A percentile compares a stretch with the other conserved stretches of the same genome.
These are phyloP conservation scores for Neuroterus valhalla DNA, from an alignment of 1,140 invertebrate genomes.

Conservation along the genomic window DNA sequence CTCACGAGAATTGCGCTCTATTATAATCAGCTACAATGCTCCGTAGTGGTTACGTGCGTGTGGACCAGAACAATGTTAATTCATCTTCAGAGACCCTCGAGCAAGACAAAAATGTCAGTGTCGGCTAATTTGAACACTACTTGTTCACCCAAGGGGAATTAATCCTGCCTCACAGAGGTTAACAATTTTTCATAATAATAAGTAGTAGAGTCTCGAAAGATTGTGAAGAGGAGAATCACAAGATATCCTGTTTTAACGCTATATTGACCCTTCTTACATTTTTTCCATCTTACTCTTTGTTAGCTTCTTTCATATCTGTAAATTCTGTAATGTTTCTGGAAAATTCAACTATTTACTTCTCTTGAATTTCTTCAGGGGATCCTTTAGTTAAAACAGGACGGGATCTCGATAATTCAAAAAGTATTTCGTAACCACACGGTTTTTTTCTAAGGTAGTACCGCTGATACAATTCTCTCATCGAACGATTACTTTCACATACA, in stretches of 20 bases:
- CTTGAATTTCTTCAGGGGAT: constrained; percentile 34
- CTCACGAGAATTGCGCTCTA: constrained; percentile 13
- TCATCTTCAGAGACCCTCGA: background rate
- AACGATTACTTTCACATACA: constrained; percentile 42
- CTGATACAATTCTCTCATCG: constrained; percentile 39
- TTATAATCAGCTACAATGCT: constrained; percentile 30
- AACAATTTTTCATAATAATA: background rate
- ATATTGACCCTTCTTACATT: background rate
- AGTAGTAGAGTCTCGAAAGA: background rate
- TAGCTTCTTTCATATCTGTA: background rate
- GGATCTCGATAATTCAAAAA: constrained; percentile 13
- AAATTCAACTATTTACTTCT: background rate
- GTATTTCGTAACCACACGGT: constrained; percentile 35
- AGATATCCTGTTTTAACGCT: constrained; percentile 6
- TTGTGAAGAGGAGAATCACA: background rate
- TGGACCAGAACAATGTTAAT: constrained; percentile 1
- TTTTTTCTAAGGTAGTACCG: constrained; percentile 50
- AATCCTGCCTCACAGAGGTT: background rate
- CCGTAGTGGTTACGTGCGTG: constrained; percentile 11
- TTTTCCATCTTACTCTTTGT: background rate
- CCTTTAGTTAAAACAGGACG: constrained; percentile 29
- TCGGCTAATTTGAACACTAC: background rate
- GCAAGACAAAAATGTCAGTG: background rate
- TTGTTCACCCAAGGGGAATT: background rate
- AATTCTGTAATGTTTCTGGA: background rate